These are phyloP conservation scores for Sogatella furcifera DNA, from an alignment of 1,140 invertebrate species.

Conservation along the genomic window DNA sequence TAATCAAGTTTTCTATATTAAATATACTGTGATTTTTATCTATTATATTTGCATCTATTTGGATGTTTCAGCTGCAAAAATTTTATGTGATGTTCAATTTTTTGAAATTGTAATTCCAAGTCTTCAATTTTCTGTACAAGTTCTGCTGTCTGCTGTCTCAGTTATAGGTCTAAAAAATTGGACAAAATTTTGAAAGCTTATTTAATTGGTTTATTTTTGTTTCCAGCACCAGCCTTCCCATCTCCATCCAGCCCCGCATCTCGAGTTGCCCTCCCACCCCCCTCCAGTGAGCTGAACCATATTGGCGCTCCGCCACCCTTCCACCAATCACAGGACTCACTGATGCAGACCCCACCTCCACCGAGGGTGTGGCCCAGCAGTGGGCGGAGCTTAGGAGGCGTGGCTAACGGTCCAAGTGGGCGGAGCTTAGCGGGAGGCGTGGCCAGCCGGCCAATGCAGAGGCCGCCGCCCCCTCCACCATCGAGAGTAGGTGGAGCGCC, in stretches of 20 bases:
- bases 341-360: conserved; percentile 25
- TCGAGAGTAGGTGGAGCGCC: conserved; percentile 23
- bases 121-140: no score
- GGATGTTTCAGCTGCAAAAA: no score
- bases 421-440: conserved; percentile 31
- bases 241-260: not conserved
- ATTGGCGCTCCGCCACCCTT: conserved; percentile 30
- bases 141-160: no score
- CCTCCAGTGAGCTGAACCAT: conserved; percentile 6
- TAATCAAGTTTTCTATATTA: no score
- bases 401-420: conserved; percentile 10
- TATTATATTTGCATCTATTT: no score
- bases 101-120: no score
- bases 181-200: no score
- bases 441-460: conserved; percentile 32
- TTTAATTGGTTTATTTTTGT: conserved; percentile 1
- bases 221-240: conserved; percentile 16
- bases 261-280: not conserved
- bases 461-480: conserved; percentile 36
- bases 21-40: no score
- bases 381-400: not conserved
- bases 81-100: no score
- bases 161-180: no score
- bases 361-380: conserved; percentile 11
- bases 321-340: conserved; percentile 41